phyloP scores from a whole-genome alignment of 2,888 invertebrate genomes.

The Ennomos erosarius region DNA sequence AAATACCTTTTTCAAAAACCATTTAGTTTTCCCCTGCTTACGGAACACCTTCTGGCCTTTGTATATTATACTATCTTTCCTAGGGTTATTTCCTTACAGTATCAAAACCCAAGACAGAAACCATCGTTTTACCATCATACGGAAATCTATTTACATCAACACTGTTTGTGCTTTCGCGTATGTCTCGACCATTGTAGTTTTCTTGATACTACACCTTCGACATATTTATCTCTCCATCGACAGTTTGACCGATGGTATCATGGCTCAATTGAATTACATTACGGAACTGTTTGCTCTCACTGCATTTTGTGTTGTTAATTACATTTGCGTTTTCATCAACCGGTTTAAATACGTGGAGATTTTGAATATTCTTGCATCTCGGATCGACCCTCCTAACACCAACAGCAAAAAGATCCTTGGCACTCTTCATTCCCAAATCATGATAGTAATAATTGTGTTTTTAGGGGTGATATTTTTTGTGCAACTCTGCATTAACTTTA shows the following conservation, averaged over 20 bases:
- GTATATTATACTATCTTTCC: conserved; percentile 48
- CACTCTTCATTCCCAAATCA: conserved; percentile 52
- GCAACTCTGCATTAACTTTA: conserved; percentile 59
- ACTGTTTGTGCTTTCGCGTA: conserved; percentile 54
- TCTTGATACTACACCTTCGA: conserved; percentile 56
- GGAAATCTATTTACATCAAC: conserved; percentile 65
- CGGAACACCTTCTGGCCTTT: conserved; percentile 53
- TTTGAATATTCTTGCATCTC: conserved; percentile 57
- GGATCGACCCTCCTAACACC: conserved; percentile 46
- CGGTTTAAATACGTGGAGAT: conserved; percentile 59
- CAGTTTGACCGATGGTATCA: conserved; percentile 53
- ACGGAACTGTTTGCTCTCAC: conserved; percentile 56
- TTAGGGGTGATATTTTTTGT: conserved; percentile 46
- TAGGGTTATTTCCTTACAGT: conserved; percentile 59
- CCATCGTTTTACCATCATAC: conserved; percentile 47
- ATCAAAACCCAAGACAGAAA: conserved; percentile 48
- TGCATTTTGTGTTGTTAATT: conserved; percentile 53
- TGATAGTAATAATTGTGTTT: conserved; percentile 42
- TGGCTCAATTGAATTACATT: conserved; percentile 68
- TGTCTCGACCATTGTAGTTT: conserved; percentile 50
- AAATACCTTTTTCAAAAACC: conserved; percentile 34
- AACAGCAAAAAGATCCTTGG: conserved; percentile 46
- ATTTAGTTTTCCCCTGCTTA: conserved; percentile 32
- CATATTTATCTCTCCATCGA: conserved; percentile 51
- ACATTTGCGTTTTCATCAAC: conserved; percentile 56